Conservation (phyloP, 2,113 vertebrate species). For the Ophiodon elongatus region DNA sequence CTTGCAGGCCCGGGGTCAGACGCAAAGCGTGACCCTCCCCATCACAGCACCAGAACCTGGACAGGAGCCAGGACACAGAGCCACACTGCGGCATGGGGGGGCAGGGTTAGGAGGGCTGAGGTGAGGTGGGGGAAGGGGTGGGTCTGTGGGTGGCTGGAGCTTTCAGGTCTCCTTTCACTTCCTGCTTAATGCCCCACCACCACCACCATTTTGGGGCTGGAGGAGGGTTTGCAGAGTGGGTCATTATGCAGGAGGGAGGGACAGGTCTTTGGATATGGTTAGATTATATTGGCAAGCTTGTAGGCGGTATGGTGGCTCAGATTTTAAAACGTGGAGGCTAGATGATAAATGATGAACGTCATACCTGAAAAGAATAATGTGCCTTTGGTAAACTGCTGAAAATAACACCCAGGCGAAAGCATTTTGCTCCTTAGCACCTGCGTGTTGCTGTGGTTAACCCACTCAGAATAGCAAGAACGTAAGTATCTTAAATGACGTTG, state of each 20-base stretch:
- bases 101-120: constrained; percentile 51
- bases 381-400: constrained; percentile 24
- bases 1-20: constrained; percentile 88
- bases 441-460: constrained; percentile 17
- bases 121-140: constrained; percentile 30
- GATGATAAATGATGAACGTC: constrained; percentile 47
- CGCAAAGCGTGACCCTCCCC: constrained; percentile 88
- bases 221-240: constrained; percentile 33
- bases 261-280: constrained; percentile 33
- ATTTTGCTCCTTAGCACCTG: constrained; percentile 36
- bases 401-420: constrained; percentile 34
- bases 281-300: constrained; percentile 27
- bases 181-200: constrained; percentile 61
- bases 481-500: constrained; percentile 59
- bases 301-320: constrained; percentile 9
- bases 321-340: constrained; percentile 38
- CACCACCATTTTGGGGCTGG: constrained; percentile 42
- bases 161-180: constrained; percentile 75
- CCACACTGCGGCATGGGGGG: constrained; percentile 73
- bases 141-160: constrained; percentile 68
- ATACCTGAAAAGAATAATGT: constrained; percentile 36
- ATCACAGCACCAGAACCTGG: constrained; percentile 88
- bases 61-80: constrained; percentile 83
- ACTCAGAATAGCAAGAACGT: constrained; percentile 36
- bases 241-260: constrained; percentile 24